Evolutionary conservation across 2,113 vertebrate species (phyloP), one percentile per base, ranked within the genome.

Genomic region (Halichoerus grypus): DNA sequence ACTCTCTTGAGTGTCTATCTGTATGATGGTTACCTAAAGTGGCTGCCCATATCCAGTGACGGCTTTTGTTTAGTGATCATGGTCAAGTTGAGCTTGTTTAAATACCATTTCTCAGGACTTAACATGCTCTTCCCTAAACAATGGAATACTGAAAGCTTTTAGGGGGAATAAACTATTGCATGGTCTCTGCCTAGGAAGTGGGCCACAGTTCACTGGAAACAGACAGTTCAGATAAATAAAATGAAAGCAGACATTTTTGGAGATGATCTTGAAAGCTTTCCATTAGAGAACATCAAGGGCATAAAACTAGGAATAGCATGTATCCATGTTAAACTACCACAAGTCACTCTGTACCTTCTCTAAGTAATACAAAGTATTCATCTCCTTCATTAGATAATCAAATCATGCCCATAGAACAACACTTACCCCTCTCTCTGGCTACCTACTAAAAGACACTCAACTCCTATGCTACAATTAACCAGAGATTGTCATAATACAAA

Each of bases 241-340:
- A 99, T 99, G 98, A 99, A 98, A 99, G 98, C 98, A 97, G 99
- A 99, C 99, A 96, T 99, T 98, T 98, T 98, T 98, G 95, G 97
- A 98, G 98, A 98, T 97, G 98, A 98, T 98, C 98, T 98, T 99
- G 99, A 99, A 99, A 99, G 99, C 99, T 99, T 99, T 99, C 99
- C 99, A 99, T 99, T 99, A 99, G 99, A 98, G 96, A 98, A 97
- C 98, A 98, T 97, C 98, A 98, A 98, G 99, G 99, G 99, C 98
- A 98, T 98, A 99, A 88, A 88, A 98, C 98, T 98, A 99, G 98
- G 98, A 99, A 94, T 98, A 99, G 98, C 98, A 96, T 98, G 98
- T 98, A 98, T 97, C 98, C 97, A 46, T 65, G 93, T 93, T 93
- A 80, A 92, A 97, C 74, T 19, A 95, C 91, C 88, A 96, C 53